Conservation (phyloP, 2,888 invertebrate species). For the Acronicta alni region DNA sequence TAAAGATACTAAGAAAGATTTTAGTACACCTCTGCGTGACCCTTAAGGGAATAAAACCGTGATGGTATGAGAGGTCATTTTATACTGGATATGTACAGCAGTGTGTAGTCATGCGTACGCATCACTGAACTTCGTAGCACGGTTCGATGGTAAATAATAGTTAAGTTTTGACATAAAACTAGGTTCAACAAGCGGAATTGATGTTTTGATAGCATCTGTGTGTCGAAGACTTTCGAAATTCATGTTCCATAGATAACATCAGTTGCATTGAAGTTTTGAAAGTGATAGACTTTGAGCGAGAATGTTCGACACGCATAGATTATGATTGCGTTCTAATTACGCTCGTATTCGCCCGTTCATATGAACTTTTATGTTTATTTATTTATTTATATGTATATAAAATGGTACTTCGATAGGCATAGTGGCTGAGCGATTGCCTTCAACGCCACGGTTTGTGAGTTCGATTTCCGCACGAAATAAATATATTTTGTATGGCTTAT, state of each 20-base stretch:
- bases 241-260: conserved; percentile 44
- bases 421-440: too few species aligned
- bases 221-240: conserved; percentile 41
- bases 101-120: conserved; percentile 33
- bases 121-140: conserved; percentile 34
- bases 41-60: too few species aligned
- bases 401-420: too few species aligned
- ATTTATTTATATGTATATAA: too few species aligned
- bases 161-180: conserved; percentile 59
- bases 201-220: conserved; percentile 55
- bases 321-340: conserved; percentile 15
- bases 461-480: too few species aligned
- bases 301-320: conserved; percentile 9
- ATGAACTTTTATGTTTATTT: too few species aligned
- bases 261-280: conserved; percentile 35
- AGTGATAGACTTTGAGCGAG: conserved; percentile 32
- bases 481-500: too few species aligned
- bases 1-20: too few species aligned
- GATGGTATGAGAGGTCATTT: too few species aligned
- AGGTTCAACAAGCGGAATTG: conserved; percentile 56
- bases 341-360: too few species aligned
- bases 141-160: conserved; percentile 45
- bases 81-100: not conserved
- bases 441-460: too few species aligned
- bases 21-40: too few species aligned